Percentiles rank a stretch among this genome's conserved stretches.
phyloP scores from a whole-genome alignment of 2,113 vertebrate genomes.

The Siniperca chuatsi region DNA sequence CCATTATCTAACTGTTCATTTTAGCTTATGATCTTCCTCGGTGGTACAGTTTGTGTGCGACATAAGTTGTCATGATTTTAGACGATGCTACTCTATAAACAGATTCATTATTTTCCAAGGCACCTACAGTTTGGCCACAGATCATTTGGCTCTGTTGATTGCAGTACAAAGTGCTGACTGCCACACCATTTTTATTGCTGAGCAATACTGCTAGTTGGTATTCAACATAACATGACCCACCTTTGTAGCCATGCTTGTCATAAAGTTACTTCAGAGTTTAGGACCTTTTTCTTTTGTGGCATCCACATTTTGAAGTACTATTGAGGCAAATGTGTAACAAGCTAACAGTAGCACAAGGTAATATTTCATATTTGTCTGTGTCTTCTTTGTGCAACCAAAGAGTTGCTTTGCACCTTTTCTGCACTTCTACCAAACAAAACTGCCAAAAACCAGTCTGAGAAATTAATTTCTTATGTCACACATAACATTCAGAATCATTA shows the following conservation, averaged over 20 bases:
- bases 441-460: neutral
- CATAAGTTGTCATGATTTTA: neutral
- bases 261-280: neutral
- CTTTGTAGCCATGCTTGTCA: conserved; percentile 1
- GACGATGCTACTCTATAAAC: neutral
- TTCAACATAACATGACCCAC: conserved; percentile 1
- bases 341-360: neutral
- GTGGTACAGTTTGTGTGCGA: neutral
- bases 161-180: conserved; percentile 28
- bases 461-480: neutral
- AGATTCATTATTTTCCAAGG: neutral
- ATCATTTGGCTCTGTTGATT: conserved; percentile 7
- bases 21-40: neutral
- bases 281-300: neutral
- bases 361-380: neutral
- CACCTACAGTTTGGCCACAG: neutral
- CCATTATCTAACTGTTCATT: neutral
- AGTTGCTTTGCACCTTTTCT: neutral
- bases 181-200: neutral
- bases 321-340: neutral
- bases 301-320: neutral
- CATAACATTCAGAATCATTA: neutral
- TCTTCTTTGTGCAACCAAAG: neutral
- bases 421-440: neutral
- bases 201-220: neutral